A percentile compares a stretch with the other conserved stretches of the same genome.
phyloP scores from a whole-genome alignment of 1,140 invertebrate genomes.

The Polypedilum vanderplanki region DNA sequence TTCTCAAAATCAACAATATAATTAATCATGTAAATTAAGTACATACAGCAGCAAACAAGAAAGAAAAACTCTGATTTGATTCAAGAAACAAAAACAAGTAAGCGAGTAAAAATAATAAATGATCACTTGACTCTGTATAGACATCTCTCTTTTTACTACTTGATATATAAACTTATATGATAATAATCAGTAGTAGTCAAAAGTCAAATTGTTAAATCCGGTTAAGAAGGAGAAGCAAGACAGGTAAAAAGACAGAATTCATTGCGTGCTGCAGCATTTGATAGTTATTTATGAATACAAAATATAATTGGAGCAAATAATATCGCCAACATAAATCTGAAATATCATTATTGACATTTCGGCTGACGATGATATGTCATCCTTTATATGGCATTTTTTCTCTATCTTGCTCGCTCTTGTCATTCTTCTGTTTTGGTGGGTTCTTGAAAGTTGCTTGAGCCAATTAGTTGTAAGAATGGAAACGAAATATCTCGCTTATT shows the following conservation, averaged over 20 bases:
- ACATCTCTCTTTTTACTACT: not conserved
- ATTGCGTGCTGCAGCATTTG: constrained; percentile 10
- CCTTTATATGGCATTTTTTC: constrained; percentile 10
- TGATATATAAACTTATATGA: not conserved
- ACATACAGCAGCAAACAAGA: too few relatives aligned
- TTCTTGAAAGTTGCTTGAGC: constrained; percentile 15
- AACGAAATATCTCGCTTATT: constrained; percentile 18
- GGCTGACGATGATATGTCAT: constrained; percentile 8
- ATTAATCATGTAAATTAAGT: too few relatives aligned
- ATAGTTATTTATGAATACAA: constrained; percentile 19
- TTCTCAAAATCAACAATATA: too few relatives aligned
- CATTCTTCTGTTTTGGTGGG: constrained; percentile 11
- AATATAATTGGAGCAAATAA: constrained; percentile 14
- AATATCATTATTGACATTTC: constrained; percentile 19
- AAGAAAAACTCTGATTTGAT: too few relatives aligned
- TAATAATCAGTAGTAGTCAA: not conserved
- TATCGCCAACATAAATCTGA: constrained; percentile 17
- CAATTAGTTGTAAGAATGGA: constrained; percentile 12
- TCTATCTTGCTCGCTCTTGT: not conserved
- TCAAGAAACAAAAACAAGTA: too few relatives aligned
- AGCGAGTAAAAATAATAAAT: not conserved
- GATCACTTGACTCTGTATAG: not conserved
- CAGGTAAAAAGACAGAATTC: not conserved
- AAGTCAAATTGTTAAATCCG: constrained; percentile 15
- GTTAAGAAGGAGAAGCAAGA: not conserved